Evolutionary conservation across 2,113 vertebrate species (phyloP).

Genomic region (Mesembrinibis cayennensis): DNA sequence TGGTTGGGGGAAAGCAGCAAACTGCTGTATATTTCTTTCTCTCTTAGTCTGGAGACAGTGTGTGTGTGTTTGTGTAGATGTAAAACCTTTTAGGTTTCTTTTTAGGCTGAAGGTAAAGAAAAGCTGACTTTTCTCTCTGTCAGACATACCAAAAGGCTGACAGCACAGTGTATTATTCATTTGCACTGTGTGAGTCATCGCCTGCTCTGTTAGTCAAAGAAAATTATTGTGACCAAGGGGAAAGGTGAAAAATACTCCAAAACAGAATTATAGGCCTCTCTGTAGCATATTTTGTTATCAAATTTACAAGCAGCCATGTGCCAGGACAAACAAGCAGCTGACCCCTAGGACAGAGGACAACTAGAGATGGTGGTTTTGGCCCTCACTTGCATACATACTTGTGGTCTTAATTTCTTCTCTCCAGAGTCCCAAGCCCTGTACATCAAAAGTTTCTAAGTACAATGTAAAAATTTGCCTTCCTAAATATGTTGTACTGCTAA

Average conservation of each 20-base stretch:
- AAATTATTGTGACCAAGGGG: conserved; percentile 52
- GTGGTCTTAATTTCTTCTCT: conserved; percentile 16
- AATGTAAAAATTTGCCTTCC: neutral
- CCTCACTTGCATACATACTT: neutral
- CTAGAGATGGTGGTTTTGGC: neutral
- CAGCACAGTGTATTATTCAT: neutral
- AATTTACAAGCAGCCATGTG: conserved; percentile 39
- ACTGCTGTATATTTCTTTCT: neutral
- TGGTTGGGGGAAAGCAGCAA: neutral
- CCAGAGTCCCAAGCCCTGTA: neutral
- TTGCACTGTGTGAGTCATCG: conserved; percentile 37
- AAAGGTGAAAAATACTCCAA: conserved; percentile 38
- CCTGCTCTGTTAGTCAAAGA: conserved; percentile 42
- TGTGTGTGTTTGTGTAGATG: neutral
- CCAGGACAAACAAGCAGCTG: neutral
- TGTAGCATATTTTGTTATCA: conserved; percentile 26
- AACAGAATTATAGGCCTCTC: conserved; percentile 40
- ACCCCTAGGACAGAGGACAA: neutral
- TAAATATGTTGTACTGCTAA: neutral
- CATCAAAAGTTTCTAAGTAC: neutral
- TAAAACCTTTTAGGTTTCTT: neutral
- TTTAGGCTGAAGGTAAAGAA: neutral
- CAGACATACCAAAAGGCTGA: conserved; percentile 26
- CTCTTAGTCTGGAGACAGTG: neutral
- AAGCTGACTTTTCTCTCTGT: neutral